Evolutionary conservation across 2,797 vertebrate species (phyloP), one percentile per base, ranked within the genome.

Genomic region (Pipistrellus nathusii): DNA sequence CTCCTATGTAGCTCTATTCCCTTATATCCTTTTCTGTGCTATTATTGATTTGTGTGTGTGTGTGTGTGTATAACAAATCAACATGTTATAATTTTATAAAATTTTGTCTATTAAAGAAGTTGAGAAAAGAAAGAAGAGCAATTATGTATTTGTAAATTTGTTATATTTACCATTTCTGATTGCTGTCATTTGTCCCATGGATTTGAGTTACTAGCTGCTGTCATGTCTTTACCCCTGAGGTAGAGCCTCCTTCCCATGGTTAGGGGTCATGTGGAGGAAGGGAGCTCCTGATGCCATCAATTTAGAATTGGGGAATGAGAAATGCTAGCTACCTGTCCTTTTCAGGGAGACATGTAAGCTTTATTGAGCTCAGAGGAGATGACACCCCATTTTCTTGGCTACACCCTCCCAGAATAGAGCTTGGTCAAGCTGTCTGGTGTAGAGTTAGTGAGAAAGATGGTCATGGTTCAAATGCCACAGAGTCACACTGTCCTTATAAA

Each of bases 141-240:
- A 38, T 51, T 59, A 48, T 57, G 18, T 38, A 44, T 44, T 44
- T 84, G 77, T 41, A 32, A 32, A 11, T 27, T 69, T 69, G 20
- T 44, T 71, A 41, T 53, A 78, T 48, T 88, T 84, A 66, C 15
- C 8, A 64, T 92, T 80, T 92, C n/a, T 80, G 38, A 73, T 66
- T 85, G 41, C 66, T 91, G 35, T 14, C 35, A 38, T 85, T 73
- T 73, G 14, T 66, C 51, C 62, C 12, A 6, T 71, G 44, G 21
- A 41, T 83, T 46, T 77, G 41, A 15, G 21, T 78, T 77, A 51
- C 14, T 27, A 53, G 32, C 32, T 76, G 17, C 11, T 32, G 25
- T 53, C 35, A 78, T 78, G 77, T 85, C 64, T 51, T 93, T 84
- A 30, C 21, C 53, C 25, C 23, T 21, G 13, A 44, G 12, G 6